Percentiles rank a stretch among this genome's conserved stretches.
Conservation (phyloP, 2,113 vertebrate genomes). For the Phylloscopus whistleri region DNA sequence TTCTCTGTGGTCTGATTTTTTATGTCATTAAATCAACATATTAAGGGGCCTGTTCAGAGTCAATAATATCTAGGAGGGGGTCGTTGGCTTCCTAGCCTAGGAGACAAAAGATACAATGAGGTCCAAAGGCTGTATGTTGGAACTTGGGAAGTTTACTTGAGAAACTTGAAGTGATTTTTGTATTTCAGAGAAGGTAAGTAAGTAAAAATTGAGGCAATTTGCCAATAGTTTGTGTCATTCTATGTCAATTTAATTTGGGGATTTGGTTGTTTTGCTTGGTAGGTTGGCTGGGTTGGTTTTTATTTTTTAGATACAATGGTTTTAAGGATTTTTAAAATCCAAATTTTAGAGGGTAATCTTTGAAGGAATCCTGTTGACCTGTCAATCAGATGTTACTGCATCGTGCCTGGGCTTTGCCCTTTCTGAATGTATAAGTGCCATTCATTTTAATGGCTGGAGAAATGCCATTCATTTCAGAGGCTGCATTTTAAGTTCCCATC, state of each 20-base stretch:
- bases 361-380: neutral
- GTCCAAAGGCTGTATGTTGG: neutral
- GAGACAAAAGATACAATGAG: neutral
- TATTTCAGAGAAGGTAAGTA: neutral
- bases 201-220: neutral
- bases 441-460: neutral
- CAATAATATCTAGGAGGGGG: fast-evolving
- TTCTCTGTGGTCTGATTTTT: neutral
- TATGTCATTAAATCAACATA: neutral
- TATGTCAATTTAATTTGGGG: neutral
- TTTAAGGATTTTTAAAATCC: neutral
- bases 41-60: neutral
- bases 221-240: neutral
- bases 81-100: neutral
- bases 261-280: neutral
- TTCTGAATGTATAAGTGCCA: neutral
- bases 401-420: neutral
- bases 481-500: neutral
- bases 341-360: neutral
- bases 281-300: fast-evolving
- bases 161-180: neutral
- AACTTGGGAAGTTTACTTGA: neutral
- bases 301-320: neutral
- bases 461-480: neutral
- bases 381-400: neutral